phyloP scores from a whole-genome alignment of 2,888 invertebrate species.

The Pegoplata infirma region DNA sequence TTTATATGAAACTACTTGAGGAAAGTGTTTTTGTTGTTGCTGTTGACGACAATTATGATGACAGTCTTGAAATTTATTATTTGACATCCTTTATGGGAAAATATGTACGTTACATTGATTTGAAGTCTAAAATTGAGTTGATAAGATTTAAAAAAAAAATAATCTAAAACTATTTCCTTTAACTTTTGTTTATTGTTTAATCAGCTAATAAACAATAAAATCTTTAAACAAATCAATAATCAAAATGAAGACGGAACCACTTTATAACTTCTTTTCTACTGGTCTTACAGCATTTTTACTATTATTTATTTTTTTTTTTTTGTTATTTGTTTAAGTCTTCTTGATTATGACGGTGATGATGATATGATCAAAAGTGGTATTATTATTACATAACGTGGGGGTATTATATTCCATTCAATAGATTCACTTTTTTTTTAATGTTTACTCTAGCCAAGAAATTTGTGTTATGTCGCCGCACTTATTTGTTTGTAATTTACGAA shows the following conservation, averaged over 20 bases:
- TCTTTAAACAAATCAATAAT: background rate
- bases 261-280: background rate
- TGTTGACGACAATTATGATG: conserved; percentile 54
- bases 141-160: background rate
- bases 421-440: conserved; percentile 8
- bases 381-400: background rate
- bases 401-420: conserved; percentile 29
- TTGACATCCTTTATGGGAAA: conserved; percentile 45
- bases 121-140: background rate
- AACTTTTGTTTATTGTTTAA: background rate
- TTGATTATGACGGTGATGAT: background rate
- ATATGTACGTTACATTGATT: background rate
- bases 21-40: no score
- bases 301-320: background rate
- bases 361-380: background rate
- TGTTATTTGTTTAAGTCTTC: background rate
- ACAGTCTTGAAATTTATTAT: conserved; percentile 35
- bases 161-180: background rate
- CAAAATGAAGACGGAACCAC: background rate
- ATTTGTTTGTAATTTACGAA: conserved; percentile 18
- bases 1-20: conserved; percentile 69
- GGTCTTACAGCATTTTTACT: background rate
- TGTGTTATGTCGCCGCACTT: conserved; percentile 5
- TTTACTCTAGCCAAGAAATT: conserved; percentile 42
- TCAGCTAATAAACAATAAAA: no score